Evolutionary conservation across 2,113 vertebrate genomes (phyloP).

Genomic region (Atractosteus spatula): DNA sequence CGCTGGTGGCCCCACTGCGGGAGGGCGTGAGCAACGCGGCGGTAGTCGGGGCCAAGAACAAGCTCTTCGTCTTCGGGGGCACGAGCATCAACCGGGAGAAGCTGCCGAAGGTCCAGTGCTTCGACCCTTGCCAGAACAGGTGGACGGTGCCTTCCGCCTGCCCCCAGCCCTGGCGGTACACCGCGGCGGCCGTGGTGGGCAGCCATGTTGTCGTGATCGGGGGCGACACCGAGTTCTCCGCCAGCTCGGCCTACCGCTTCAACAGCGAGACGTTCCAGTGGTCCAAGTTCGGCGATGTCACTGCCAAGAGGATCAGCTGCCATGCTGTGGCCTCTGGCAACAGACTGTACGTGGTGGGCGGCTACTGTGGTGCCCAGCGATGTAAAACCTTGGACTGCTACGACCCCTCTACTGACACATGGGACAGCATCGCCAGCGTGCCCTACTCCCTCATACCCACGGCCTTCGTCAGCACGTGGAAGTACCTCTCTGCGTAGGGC

Average conservation of each 20-base stretch:
- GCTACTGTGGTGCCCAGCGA: conserved; percentile 76
- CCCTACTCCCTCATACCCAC: conserved; percentile 81
- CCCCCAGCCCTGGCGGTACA: conserved; percentile 81
- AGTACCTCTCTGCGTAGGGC: conserved; percentile 71
- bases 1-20: conserved; percentile 72
- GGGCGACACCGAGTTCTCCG: conserved; percentile 76
- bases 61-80: conserved; percentile 78
- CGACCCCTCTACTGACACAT: conserved; percentile 74
- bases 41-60: conserved; percentile 75
- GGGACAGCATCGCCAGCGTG: conserved; percentile 78
- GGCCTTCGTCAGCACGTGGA: conserved; percentile 82
- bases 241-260: conserved; percentile 78
- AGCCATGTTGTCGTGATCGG: conserved; percentile 76
- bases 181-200: conserved; percentile 71
- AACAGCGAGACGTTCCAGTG: conserved; percentile 82
- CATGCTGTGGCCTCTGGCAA: conserved; percentile 77
- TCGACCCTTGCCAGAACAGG: conserved; percentile 71
- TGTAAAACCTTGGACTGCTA: conserved; percentile 81
- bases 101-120: conserved; percentile 79
- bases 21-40: conserved; percentile 82
- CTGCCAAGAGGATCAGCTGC: conserved; percentile 75
- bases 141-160: conserved; percentile 72
- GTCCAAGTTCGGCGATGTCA: conserved; percentile 76
- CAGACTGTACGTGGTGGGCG: conserved; percentile 76
- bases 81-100: conserved; percentile 77